These are phyloP conservation scores for Crioceris asparagi DNA, from an alignment of 2,888 invertebrate species.

Conservation along the genomic window DNA sequence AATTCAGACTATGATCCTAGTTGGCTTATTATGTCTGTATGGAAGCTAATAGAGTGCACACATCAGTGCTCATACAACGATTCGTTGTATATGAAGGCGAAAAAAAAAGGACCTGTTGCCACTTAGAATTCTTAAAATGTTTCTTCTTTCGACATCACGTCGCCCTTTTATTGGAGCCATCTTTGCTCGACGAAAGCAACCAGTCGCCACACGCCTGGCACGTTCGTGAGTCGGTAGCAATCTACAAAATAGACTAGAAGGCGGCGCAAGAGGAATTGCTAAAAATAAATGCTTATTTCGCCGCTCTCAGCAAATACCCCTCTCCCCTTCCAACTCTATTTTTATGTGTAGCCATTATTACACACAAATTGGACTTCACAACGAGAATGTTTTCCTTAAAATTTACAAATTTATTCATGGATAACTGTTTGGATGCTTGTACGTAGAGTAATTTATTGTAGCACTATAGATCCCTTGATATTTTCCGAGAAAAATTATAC, in stretches of 20 bases:
- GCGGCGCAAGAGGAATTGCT: constrained; percentile 27
- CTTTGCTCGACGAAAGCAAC: constrained; percentile 32
- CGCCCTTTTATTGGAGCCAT: constrained; percentile 36
- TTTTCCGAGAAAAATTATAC: no score
- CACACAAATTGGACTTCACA: constrained; percentile 26
- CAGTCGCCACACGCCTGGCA: constrained; percentile 28
- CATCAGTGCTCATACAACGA: no score
- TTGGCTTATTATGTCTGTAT: no score
- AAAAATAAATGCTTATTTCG: constrained; percentile 25
- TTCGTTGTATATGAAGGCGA: no score
- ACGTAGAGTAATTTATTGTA: constrained; percentile 5
- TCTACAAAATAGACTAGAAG: constrained; percentile 32
- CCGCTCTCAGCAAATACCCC: constrained; percentile 15
- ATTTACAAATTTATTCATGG: constrained; percentile 17
- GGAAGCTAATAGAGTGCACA: no score
- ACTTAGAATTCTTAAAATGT: constrained; percentile 34
- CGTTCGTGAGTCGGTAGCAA: constrained; percentile 21
- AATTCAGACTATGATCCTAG: no score
- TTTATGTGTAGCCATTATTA: constrained; percentile 25
- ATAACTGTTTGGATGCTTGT: constrained; percentile 17
- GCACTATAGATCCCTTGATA: no score
- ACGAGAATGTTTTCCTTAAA: constrained; percentile 18
- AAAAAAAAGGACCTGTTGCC: constrained; percentile 37
- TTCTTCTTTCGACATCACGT: constrained; percentile 34
- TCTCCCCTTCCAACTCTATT: constrained; percentile 24